These are phyloP conservation scores for Sebastes minor DNA, from an alignment of 2,797 vertebrate genomes.

Conservation along the genomic window DNA sequence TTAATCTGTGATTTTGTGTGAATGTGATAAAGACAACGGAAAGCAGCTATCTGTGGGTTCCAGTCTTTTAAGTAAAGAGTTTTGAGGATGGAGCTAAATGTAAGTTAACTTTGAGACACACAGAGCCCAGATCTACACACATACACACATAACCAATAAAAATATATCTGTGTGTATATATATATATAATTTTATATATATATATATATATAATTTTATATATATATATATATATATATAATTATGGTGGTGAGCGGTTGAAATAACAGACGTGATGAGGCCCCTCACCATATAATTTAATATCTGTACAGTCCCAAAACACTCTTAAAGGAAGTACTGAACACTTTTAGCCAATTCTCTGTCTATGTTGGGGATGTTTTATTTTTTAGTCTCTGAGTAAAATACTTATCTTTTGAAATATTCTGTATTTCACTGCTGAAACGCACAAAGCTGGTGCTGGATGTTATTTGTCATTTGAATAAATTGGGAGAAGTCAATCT, in stretches of 20 bases:
- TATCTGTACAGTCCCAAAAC: constrained; percentile 25
- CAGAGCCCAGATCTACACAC: background rate
- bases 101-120: background rate
- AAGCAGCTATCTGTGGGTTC: constrained; percentile 4
- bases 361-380: constrained; percentile 37
- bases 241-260: constrained; percentile 10
- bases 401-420: constrained; percentile 3
- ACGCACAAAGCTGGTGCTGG: constrained; percentile 69
- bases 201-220: constrained; percentile 11
- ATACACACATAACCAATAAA: background rate
- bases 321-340: background rate
- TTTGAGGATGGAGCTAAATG: background rate
- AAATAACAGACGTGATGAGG: constrained; percentile 1
- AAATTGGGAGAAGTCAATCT: constrained; percentile 61
- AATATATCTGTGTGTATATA: too few species aligned
- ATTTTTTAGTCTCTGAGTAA: constrained; percentile 34
- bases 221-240: constrained; percentile 6
- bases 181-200: background rate
- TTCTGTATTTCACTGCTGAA: constrained; percentile 65
- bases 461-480: constrained; percentile 65
- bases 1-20: constrained; percentile 18
- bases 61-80: constrained; percentile 5
- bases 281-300: constrained; percentile 2
- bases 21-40: constrained; percentile 29
- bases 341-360: constrained; percentile 22